Percentiles rank a stretch among this genome's conserved stretches.
These are phyloP conservation scores for Cladopsammia gracilis DNA, from an alignment of 64 coral and sea anemone species.

Conservation along the genomic window DNA sequence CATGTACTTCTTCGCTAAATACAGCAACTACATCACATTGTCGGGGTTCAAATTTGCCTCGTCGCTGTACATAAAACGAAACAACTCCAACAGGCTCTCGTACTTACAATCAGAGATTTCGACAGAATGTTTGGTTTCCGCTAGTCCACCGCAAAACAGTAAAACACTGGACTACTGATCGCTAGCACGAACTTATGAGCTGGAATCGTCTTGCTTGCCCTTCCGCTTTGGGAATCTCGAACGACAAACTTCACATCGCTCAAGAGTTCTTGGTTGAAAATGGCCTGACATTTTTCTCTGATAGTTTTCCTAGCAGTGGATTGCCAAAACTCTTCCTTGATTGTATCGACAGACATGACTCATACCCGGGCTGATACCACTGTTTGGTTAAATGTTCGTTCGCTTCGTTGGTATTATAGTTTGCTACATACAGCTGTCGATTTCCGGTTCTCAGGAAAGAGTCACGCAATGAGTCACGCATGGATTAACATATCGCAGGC, in stretches of 20 bases:
- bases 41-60: slow-evolving; percentile 48
- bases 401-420: too few relatives aligned
- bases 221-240: background rate
- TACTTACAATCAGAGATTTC: slow-evolving; percentile 27
- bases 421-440: slow-evolving; percentile 6
- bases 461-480: too few relatives aligned
- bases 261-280: slow-evolving; percentile 70
- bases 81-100: slow-evolving; percentile 47
- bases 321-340: background rate
- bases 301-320: background rate
- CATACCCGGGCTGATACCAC: background rate
- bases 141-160: slow-evolving; percentile 50
- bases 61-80: slow-evolving; percentile 75
- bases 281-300: slow-evolving; percentile 53
- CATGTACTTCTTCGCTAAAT: slow-evolving; percentile 72
- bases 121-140: slow-evolving; percentile 16
- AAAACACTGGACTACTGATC: slow-evolving; percentile 65
- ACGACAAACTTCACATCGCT: slow-evolving; percentile 67
- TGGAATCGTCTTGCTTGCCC: slow-evolving; percentile 31
- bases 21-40: slow-evolving; percentile 53
- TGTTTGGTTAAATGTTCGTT: background rate
- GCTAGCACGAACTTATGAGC: slow-evolving; percentile 71
- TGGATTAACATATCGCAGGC: too few relatives aligned
- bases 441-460: too few relatives aligned
- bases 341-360: background rate